These are phyloP conservation scores for Hydrophis major DNA, from an alignment of 2,797 vertebrate species.

Conservation along the genomic window DNA sequence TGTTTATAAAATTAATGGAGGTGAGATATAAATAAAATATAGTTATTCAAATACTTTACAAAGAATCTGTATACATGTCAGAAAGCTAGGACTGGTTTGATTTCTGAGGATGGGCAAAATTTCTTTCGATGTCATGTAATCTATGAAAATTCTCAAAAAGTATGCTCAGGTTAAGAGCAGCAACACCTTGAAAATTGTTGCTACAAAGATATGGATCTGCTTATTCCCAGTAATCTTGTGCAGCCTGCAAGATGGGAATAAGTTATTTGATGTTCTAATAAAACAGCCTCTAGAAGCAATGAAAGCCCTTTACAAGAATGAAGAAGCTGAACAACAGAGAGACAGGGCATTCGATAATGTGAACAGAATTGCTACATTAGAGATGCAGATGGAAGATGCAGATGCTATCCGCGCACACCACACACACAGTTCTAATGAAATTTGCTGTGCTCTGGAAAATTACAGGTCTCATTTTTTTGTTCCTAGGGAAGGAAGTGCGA, in stretches of 20 bases:
- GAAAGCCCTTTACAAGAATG: background rate
- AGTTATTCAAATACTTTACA: background rate
- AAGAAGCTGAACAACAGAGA: background rate
- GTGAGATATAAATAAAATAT: background rate
- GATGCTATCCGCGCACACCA: background rate
- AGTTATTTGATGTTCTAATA: background rate
- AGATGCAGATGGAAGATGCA: conserved; percentile 16
- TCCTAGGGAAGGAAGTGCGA: background rate
- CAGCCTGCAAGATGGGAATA: background rate
- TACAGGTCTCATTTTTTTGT: conserved; percentile 22
- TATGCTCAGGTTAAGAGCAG: background rate
- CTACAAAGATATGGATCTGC: background rate
- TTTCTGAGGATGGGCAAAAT: background rate
- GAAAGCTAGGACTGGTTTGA: background rate
- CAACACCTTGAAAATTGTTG: background rate
- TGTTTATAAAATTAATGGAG: background rate
- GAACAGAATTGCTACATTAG: conserved; percentile 14
- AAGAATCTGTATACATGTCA: background rate
- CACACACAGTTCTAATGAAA: background rate
- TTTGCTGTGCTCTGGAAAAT: conserved; percentile 24
- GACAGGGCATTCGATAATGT: background rate
- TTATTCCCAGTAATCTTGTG: background rate
- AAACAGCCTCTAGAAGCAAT: background rate
- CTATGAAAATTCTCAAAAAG: background rate
- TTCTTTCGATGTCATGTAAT: background rate